These are phyloP conservation scores for Anaspis maculata DNA, from an alignment of 2,888 invertebrate genomes.

Conservation along the genomic window DNA sequence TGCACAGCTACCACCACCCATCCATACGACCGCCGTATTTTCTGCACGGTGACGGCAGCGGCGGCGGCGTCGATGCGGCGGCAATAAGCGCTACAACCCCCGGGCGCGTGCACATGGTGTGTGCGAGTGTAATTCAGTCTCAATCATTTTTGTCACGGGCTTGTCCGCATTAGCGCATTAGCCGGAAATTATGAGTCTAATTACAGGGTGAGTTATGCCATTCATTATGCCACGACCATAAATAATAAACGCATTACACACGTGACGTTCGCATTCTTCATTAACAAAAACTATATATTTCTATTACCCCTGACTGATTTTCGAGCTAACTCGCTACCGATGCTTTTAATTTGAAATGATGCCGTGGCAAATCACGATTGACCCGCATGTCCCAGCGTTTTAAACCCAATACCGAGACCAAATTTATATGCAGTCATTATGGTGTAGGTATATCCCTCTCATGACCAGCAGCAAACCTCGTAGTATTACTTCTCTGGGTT, in stretches of 20 bases:
- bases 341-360: constrained; percentile 31
- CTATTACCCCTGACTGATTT: constrained; percentile 37
- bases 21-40: too few species aligned
- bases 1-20: too few species aligned
- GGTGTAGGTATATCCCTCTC: too few species aligned
- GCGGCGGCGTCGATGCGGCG: too few species aligned
- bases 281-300: constrained; percentile 43
- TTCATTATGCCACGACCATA: constrained; percentile 40
- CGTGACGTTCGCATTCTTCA: constrained; percentile 40
- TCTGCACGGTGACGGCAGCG: too few species aligned
- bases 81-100: too few species aligned
- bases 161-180: constrained; percentile 40
- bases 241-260: constrained; percentile 42
- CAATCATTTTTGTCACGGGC: constrained; percentile 37
- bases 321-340: constrained; percentile 20
- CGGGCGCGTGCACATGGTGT: too few species aligned
- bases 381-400: constrained; percentile 7
- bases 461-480: too few species aligned
- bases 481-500: too few species aligned
- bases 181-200: constrained; percentile 43
- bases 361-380: constrained; percentile 14
- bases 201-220: constrained; percentile 43
- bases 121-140: too few species aligned
- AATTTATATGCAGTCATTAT: too few species aligned
- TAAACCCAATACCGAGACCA: constrained; percentile 9